A percentile compares a stretch with the other conserved stretches of the same genome.
Evolutionary conservation across 2,797 vertebrate genomes (phyloP).

Genomic region (Tapirus indicus): DNA sequence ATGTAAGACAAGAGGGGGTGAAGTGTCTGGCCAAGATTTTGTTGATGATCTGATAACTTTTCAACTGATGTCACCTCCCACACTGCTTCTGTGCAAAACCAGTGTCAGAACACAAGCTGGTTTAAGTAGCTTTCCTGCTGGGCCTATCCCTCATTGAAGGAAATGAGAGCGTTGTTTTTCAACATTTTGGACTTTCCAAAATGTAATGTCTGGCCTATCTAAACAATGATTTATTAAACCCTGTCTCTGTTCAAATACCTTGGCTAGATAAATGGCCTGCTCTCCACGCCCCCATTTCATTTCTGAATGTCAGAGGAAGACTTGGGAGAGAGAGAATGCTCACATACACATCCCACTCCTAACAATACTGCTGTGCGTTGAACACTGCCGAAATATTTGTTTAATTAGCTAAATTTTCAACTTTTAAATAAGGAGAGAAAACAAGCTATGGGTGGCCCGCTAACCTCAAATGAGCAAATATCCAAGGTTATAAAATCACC

Average conservation of each 20-base stretch:
- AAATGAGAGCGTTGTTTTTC: constrained; percentile 67
- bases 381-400: constrained; percentile 79
- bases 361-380: constrained; percentile 79
- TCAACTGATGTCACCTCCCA: constrained; percentile 78
- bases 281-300: background rate
- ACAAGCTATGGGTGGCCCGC: constrained; percentile 88
- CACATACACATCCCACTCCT: background rate
- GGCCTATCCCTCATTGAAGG: constrained; percentile 59
- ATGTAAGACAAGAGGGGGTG: constrained; percentile 71
- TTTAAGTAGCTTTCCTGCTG: background rate
- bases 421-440: constrained; percentile 85
- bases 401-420: constrained; percentile 87
- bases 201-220: constrained; percentile 52
- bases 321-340: background rate
- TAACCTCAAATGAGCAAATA: constrained; percentile 89
- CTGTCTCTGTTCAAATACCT: constrained; percentile 45
- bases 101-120: constrained; percentile 55
- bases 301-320: constrained; percentile 32
- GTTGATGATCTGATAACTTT: constrained; percentile 82
- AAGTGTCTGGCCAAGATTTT: constrained; percentile 70
- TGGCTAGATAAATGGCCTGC: constrained; percentile 23
- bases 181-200: constrained; percentile 68
- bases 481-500: constrained; percentile 86
- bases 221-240: constrained; percentile 75
- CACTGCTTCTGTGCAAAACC: constrained; percentile 79